These are phyloP conservation scores for Caenorhabditis sinica DNA, from an alignment of 2,888 invertebrate genomes.

Conservation along the genomic window DNA sequence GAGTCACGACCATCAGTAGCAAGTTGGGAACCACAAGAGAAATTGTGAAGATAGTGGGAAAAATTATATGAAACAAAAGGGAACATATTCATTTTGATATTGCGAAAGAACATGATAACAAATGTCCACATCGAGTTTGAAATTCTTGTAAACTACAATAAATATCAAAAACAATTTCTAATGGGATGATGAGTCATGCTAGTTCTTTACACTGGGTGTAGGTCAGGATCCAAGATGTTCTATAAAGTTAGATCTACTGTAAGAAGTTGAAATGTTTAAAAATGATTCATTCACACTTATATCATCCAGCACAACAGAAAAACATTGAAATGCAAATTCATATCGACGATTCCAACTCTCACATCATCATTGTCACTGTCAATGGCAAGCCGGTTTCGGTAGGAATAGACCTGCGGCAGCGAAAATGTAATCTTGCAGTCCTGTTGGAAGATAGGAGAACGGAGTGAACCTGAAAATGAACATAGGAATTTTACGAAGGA, in stretches of 20 bases:
- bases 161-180: too few relatives aligned
- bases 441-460: constrained; percentile 69
- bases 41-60: background rate
- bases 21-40: background rate
- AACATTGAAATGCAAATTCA: constrained; percentile 26
- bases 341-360: constrained; percentile 5
- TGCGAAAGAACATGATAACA: background rate
- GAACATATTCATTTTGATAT: background rate
- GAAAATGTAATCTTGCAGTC: constrained; percentile 69
- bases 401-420: constrained; percentile 43
- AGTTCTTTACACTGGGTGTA: too few relatives aligned
- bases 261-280: background rate
- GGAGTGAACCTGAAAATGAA: constrained; percentile 70
- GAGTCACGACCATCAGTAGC: background rate
- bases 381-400: constrained; percentile 63
- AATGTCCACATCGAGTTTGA: too few relatives aligned
- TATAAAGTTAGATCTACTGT: too few relatives aligned
- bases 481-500: background rate
- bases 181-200: too few relatives aligned
- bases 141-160: too few relatives aligned
- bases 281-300: background rate
- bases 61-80: too few relatives aligned
- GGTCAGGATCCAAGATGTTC: too few relatives aligned
- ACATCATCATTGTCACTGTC: constrained; percentile 18
- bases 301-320: constrained; percentile 3